Conservation (phyloP, 92 coral and sea anemone genomes). For the Heteractis magnifica region DNA sequence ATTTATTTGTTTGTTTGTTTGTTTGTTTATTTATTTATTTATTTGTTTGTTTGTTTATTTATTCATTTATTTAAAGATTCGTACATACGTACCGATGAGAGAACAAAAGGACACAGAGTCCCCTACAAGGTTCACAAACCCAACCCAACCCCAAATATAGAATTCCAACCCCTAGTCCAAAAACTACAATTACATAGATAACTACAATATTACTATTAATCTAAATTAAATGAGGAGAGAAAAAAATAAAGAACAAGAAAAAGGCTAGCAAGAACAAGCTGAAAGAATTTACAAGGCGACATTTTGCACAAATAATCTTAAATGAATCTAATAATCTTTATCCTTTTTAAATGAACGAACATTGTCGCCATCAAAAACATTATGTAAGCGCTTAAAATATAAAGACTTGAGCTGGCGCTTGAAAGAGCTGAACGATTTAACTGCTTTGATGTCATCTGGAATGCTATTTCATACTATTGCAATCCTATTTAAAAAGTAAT, state of each 20-base stretch:
- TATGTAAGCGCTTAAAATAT: conserved; percentile 8
- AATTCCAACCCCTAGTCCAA: conserved; percentile 1
- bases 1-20: too few relatives aligned
- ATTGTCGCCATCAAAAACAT: conserved; percentile 18
- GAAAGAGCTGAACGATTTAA: conserved; percentile 15
- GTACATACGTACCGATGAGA: too few relatives aligned
- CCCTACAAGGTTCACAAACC: neutral
- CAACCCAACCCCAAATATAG: neutral
- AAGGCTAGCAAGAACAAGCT: neutral
- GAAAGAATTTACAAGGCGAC: conserved; percentile 5
- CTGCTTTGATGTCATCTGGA: conserved; percentile 21
- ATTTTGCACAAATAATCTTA: conserved; percentile 18
- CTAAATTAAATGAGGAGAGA: neutral
- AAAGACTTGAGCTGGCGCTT: conserved; percentile 13
- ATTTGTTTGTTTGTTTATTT: too few relatives aligned
- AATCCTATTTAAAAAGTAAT: conserved; percentile 34
- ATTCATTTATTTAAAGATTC: too few relatives aligned
- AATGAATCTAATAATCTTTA: too few relatives aligned
- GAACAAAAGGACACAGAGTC: neutral
- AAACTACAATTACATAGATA: too few relatives aligned
- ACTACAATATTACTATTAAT: neutral
- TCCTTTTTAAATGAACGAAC: too few relatives aligned
- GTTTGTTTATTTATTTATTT: too few relatives aligned
- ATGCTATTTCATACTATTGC: conserved; percentile 36
- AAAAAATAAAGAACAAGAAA: neutral